Conservation (phyloP, 2,797 vertebrate genomes). For the Buphagus erythrorhynchus region DNA sequence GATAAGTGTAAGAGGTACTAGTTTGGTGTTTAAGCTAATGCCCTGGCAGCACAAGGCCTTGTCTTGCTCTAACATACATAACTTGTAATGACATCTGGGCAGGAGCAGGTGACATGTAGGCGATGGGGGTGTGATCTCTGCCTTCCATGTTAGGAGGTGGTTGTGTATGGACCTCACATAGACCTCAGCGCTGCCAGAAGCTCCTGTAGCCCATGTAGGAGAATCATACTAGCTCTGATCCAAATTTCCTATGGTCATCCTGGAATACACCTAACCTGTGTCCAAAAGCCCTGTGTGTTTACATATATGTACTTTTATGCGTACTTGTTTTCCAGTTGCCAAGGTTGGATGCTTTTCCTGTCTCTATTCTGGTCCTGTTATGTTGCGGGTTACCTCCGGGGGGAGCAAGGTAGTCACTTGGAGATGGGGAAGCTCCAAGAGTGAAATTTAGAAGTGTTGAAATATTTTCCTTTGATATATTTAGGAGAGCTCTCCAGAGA, state of each 20-base stretch:
- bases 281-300: neutral
- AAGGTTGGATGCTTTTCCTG: neutral
- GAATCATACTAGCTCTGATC: neutral
- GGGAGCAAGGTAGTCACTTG: neutral
- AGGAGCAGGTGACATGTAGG: neutral
- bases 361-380: neutral
- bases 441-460: neutral
- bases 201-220: neutral
- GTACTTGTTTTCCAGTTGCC: neutral
- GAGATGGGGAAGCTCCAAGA: neutral
- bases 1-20: neutral
- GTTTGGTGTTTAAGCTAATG: neutral
- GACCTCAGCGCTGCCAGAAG: neutral
- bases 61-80: accelerated
- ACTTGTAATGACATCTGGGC: neutral
- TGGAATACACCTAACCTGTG: accelerated
- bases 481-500: neutral
- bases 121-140: neutral
- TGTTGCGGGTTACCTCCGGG: neutral
- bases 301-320: neutral
- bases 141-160: accelerated
- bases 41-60: neutral
- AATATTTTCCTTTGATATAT: neutral
- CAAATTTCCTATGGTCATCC: neutral
- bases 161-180: neutral